Evolutionary conservation across 2,797 vertebrate genomes (phyloP), one percentile per base, ranked within the genome.

Genomic region (Sebastes melanostomus): DNA sequence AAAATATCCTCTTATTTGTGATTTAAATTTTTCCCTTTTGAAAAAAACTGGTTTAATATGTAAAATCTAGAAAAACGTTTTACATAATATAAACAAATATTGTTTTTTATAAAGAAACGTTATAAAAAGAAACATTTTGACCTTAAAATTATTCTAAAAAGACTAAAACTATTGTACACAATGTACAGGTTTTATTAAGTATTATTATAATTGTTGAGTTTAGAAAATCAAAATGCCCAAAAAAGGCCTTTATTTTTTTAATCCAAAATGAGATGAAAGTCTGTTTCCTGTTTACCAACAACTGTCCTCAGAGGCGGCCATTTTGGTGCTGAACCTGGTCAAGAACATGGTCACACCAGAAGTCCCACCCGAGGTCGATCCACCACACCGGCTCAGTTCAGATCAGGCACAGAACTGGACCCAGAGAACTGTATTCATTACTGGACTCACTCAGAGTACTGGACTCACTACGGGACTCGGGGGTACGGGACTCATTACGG

Each of bases 261-360:
- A 50, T 52, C 46, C 46, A 52, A 52, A 58, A 59, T 8, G 56
- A 29, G 25, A 16, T 1, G 13, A 59, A 16, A 16, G 8, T 27
- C 22, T 56, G 7, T 25, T 59, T 61, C 56, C 46, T 70, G 42
- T 69, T 42, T 8, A 18, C 24, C 25, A 56, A 56, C 32, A 18
- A 42, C 1, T 27, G 38, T 73, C 38, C 56, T 67, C 83, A 86
- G 81, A 86, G 88, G 60, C 68, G 60, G 79, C 77, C 84, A 42
- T 78, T 4, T 68, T 82, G 81, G 81, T 68, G 67, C 74, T 71
- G 55, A 75, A 72, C 79, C 79, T 78, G 88, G 62, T 84, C 70
- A 16, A 25, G 13, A 75, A 36, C 80, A 80, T n/a, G n/a, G 2
- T 62, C 63, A 77, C 59, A 72, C 14, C 38, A 50, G 56, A 60